These are phyloP conservation scores for Scolopax mira DNA, from an alignment of 2,113 vertebrate genomes.

Conservation along the genomic window DNA sequence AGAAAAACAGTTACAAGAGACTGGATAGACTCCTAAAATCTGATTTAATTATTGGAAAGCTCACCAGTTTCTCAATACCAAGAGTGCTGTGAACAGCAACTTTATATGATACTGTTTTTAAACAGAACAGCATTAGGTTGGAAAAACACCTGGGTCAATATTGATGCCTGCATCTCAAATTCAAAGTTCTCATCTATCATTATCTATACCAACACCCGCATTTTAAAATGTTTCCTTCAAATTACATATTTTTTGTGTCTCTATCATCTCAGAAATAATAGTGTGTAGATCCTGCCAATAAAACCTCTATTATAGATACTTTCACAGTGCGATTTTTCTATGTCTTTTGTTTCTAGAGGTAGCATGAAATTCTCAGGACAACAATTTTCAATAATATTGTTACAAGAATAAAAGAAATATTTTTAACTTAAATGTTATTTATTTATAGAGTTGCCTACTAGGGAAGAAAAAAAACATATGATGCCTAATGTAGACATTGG, in stretches of 20 bases:
- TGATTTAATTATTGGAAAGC: neutral
- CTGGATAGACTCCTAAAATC: neutral
- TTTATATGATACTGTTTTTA: neutral
- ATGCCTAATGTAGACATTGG: neutral
- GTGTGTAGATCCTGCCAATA: neutral
- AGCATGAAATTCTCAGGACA: neutral
- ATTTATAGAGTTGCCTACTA: neutral
- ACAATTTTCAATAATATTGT: neutral
- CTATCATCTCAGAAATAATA: neutral
- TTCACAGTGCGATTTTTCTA: neutral
- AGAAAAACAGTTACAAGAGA: neutral
- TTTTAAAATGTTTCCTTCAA: neutral
- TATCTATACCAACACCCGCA: neutral
- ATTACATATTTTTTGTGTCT: neutral
- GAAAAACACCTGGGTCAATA: neutral
- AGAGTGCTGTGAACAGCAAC: neutral
- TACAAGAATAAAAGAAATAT: neutral
- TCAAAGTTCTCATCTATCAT: neutral
- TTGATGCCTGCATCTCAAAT: neutral
- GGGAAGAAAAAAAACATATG: neutral
- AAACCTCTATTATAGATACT: neutral
- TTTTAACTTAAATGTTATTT: neutral
- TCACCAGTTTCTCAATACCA: neutral
- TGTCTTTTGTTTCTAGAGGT: neutral
- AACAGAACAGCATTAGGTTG: neutral